Percentiles rank a stretch among this genome's conserved stretches.
phyloP scores from a whole-genome alignment of 2,888 invertebrate genomes.

The Polydrusus cervinus region DNA sequence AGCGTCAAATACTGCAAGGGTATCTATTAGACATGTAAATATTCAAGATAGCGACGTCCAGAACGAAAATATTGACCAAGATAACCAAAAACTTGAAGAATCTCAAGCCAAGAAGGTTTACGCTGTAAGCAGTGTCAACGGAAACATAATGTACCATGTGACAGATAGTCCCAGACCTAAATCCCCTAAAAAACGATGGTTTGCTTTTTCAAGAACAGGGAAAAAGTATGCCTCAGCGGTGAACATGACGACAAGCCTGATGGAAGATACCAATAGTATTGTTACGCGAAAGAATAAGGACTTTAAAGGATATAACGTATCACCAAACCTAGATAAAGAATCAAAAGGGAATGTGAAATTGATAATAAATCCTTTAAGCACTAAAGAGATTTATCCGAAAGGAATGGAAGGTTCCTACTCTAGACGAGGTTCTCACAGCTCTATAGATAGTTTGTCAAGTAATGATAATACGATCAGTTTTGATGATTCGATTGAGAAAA shows the following conservation, averaged over 20 bases:
- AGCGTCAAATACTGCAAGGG: constrained; percentile 85
- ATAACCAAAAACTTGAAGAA: constrained; percentile 64
- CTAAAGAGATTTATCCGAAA: constrained; percentile 69
- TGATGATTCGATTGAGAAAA: constrained; percentile 61
- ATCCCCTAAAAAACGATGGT: constrained; percentile 69
- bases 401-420: constrained; percentile 66
- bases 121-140: constrained; percentile 86
- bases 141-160: constrained; percentile 77
- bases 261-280: constrained; percentile 67
- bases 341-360: constrained; percentile 68
- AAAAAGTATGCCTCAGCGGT: constrained; percentile 58
- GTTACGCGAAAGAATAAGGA: constrained; percentile 70
- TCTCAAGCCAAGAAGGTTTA: constrained; percentile 78
- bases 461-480: constrained; percentile 64
- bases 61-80: constrained; percentile 63
- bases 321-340: constrained; percentile 61
- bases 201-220: constrained; percentile 67
- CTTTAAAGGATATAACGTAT: constrained; percentile 65
- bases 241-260: constrained; percentile 69
- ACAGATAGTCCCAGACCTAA: constrained; percentile 69
- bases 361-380: constrained; percentile 70
- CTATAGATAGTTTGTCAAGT: constrained; percentile 67
- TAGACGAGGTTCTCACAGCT: constrained; percentile 66
- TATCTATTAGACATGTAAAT: constrained; percentile 84
- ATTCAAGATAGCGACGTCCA: constrained; percentile 74